Conservation (phyloP, 53 echinoderm and acorn worm genomes). For the Temnopleurus reevesii region DNA sequence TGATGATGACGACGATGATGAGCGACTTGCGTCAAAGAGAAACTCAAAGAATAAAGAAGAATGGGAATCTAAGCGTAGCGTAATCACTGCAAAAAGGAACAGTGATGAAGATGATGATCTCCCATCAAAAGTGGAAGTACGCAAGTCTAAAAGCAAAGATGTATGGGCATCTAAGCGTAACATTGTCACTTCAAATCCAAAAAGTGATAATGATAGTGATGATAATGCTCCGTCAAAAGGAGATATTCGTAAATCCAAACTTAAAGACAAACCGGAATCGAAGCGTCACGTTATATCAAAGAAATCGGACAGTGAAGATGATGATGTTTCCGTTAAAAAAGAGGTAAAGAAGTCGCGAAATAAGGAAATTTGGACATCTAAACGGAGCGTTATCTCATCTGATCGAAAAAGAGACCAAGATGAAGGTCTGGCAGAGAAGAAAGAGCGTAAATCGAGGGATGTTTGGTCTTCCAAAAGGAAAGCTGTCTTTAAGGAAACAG, state of each 20-base stretch:
- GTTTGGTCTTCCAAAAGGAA: slow-evolving; percentile 8
- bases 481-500: neutral
- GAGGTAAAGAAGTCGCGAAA: neutral
- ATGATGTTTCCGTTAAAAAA: neutral
- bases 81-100: neutral
- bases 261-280: too few species aligned
- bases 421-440: too few species aligned
- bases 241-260: too few species aligned
- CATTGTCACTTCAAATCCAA: neutral
- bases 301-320: too few species aligned
- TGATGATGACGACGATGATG: neutral
- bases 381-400: neutral
- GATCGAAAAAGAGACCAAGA: neutral
- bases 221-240: too few species aligned
- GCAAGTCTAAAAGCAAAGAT: slow-evolving; percentile 31
- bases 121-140: neutral
- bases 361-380: slow-evolving; percentile 7
- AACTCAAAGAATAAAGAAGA: slow-evolving; percentile 11
- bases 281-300: too few species aligned
- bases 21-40: neutral
- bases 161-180: neutral
- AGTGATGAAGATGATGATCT: neutral
- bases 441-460: neutral
- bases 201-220: slow-evolving; percentile 8
- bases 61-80: neutral